Evolutionary conservation across 2,113 vertebrate genomes (phyloP).

Genomic region (Centropus unirufus): DNA sequence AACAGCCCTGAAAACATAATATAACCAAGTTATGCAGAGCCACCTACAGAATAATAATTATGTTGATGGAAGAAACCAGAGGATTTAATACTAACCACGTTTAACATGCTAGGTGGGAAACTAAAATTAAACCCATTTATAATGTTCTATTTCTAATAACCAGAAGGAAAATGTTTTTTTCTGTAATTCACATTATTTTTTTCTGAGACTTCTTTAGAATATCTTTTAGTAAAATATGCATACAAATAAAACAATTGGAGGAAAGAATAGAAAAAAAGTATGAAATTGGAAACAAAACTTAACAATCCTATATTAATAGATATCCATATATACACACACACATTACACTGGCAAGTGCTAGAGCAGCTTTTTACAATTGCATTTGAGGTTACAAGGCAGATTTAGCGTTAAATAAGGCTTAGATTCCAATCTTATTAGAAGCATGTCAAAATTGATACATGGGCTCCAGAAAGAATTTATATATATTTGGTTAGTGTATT

Average conservation of each 20-base stretch:
- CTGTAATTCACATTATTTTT: background rate
- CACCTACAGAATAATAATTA: conserved; percentile 16
- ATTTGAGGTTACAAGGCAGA: background rate
- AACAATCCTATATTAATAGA: background rate
- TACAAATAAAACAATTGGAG: background rate
- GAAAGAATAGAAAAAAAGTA: background rate
- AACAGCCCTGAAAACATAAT: conserved; percentile 85
- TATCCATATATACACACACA: background rate
- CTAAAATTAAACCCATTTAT: conserved; percentile 3
- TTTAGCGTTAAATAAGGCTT: background rate
- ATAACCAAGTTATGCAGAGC: conserved; percentile 27
- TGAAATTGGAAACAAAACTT: background rate
- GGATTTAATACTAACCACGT: background rate
- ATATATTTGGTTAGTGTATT: background rate
- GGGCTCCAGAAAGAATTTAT: background rate
- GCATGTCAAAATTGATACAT: background rate
- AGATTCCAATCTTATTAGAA: conserved; percentile 20
- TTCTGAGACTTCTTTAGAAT: background rate
- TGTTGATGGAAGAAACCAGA: background rate
- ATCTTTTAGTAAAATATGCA: background rate
- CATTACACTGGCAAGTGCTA: background rate
- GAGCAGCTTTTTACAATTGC: conserved; percentile 24
- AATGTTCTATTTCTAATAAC: background rate
- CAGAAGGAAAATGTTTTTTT: background rate
- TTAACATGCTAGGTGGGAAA: background rate